Conservation (phyloP, 2,113 vertebrate species). For the Perca fluviatilis region DNA sequence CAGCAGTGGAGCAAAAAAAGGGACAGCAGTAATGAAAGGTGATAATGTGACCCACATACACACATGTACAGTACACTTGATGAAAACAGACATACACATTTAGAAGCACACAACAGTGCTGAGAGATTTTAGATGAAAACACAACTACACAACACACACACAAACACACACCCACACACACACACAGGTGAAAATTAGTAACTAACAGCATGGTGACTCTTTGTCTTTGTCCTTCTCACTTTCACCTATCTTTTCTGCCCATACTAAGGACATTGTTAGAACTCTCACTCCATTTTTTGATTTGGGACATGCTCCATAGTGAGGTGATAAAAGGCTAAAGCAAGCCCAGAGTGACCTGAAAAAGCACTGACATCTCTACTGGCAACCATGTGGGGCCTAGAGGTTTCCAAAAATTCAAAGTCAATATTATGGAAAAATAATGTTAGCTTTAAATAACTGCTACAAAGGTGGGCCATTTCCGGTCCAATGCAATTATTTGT, state of each 20-base stretch:
- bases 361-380: conserved; percentile 10
- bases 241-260: neutral
- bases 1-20: conserved; percentile 25
- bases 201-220: neutral
- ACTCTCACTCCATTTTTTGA: neutral
- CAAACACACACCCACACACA: neutral
- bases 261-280: conserved; percentile 33
- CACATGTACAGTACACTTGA: conserved; percentile 2
- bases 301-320: no score
- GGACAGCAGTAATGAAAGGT: conserved; percentile 32
- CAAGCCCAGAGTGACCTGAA: conserved; percentile 10
- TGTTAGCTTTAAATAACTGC: neutral
- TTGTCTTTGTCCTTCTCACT: neutral
- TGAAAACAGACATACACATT: conserved; percentile 13
- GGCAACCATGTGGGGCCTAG: neutral
- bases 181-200: neutral
- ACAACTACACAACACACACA: neutral
- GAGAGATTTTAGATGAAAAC: neutral
- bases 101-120: neutral
- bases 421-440: neutral
- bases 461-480: neutral
- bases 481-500: neutral
- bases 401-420: conserved; percentile 5
- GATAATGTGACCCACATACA: conserved; percentile 44
- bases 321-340: conserved; percentile 9